phyloP scores from a whole-genome alignment of 2,888 invertebrate species.

The Hedychridium roseum region DNA sequence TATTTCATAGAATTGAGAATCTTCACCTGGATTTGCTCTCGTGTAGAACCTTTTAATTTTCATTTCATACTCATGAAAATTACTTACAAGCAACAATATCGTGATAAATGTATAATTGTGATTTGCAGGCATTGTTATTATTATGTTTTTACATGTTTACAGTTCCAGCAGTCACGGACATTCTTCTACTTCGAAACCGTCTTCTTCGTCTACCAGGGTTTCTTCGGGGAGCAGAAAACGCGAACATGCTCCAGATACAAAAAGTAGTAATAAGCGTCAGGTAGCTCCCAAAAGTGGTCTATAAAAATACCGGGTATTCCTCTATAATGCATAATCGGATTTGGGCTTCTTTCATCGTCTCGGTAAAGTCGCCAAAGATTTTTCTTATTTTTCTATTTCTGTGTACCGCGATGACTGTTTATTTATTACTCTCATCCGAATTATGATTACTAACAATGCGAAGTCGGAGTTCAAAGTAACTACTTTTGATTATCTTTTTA shows the following conservation, averaged over 20 bases:
- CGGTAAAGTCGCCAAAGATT: slow-evolving; percentile 17
- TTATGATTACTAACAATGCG: too few relatives aligned
- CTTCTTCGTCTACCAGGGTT: slow-evolving; percentile 19
- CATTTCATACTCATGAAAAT: too few relatives aligned
- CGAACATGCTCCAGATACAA: slow-evolving; percentile 47
- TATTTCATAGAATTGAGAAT: too few relatives aligned
- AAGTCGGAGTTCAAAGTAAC: too few relatives aligned
- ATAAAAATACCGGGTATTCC: slow-evolving; percentile 29
- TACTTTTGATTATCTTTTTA: too few relatives aligned
- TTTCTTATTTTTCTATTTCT: too few relatives aligned
- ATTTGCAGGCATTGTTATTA: not conserved
- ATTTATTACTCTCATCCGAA: too few relatives aligned
- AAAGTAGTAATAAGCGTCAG: slow-evolving; percentile 50
- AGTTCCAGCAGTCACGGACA: slow-evolving; percentile 24
- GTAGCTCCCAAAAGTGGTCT: slow-evolving; percentile 43
- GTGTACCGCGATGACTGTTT: too few relatives aligned
- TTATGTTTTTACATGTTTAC: slow-evolving; percentile 15
- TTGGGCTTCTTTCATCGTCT: slow-evolving; percentile 20
- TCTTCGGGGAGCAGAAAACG: slow-evolving; percentile 47
- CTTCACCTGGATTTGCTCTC: too few relatives aligned
- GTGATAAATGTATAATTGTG: not conserved
- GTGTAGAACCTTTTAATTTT: too few relatives aligned
- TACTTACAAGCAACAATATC: too few relatives aligned
- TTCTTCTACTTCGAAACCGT: slow-evolving; percentile 13
- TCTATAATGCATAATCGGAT: slow-evolving; percentile 14